Base-by-base conservation (phyloP, 2,113 vertebrate genomes). In the Kryptolebias marmoratus region DNA sequence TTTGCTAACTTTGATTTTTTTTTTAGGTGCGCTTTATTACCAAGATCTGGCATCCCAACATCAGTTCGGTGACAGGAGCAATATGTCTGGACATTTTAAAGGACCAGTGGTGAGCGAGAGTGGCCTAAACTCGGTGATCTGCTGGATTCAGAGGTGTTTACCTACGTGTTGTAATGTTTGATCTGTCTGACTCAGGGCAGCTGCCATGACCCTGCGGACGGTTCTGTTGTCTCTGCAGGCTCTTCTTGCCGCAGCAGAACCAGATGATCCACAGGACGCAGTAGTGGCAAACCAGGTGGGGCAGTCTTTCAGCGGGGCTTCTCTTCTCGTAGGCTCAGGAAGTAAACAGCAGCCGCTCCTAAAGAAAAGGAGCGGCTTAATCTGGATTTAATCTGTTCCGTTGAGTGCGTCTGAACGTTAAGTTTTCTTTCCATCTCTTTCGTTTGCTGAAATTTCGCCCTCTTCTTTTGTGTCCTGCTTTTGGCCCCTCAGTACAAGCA, bases 41-140 rank as follows among this genome's bases (percentile, higher is more conserved):
- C 73, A 99, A 98, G 94, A 99, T 99, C 93, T 99, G 98, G 98
- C 98, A 99, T 93, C 97, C 98, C 91, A 99, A 99, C 89, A 99
- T 99, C 94, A 99, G 97, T 94, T 99, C 98, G 65, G 97, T 99
- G 92, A 99, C 98, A 28, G 98, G 98, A 80, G 98, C 98, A 47
- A 99, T 99, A 93, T 99, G 97, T 94, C 94, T 99, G 95, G 98
- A 99, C 91, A 99, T 99, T 92, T 94, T 99, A 91, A 99, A 99
- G 95, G 98, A 99, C 94, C 98, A 99, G 85, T 99, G 98, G 98
- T 99, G 94, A 96, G 96, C 90, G 22, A 5, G 73, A 22, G 59
- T 0, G 1, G 5, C 39, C 14, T 47, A 67, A 60, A 66, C 55
- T 18, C 5, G 4, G 28, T 42, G 27, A 67, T 2, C 1, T 28